Conservation (phyloP, 1,140 invertebrate species). For the Drosophila mayri region DNA sequence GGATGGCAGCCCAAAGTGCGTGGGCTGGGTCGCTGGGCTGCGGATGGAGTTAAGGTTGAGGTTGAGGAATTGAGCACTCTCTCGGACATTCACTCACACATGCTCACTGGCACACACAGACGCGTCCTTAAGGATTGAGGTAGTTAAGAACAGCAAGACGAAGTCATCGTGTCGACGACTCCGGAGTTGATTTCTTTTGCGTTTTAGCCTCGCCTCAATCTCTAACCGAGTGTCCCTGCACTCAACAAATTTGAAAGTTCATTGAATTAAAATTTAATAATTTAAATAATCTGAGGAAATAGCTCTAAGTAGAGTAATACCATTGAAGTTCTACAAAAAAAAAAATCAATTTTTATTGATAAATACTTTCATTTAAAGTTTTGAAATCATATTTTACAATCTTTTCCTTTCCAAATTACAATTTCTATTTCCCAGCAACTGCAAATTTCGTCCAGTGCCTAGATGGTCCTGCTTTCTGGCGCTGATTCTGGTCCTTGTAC, state of each 20-base stretch:
- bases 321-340: no score
- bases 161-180: slow-evolving; percentile 51
- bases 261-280: background rate
- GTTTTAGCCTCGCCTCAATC: slow-evolving; percentile 50
- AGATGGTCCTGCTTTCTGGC: slow-evolving; percentile 17
- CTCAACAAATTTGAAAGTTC: background rate
- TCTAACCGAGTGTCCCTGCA: slow-evolving; percentile 18
- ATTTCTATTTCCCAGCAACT: background rate
- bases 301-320: no score
- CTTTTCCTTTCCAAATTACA: background rate
- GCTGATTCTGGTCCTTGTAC: slow-evolving; percentile 25
- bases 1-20: slow-evolving; percentile 54
- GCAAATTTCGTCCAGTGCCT: slow-evolving; percentile 2
- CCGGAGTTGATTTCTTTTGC: slow-evolving; percentile 78
- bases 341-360: background rate
- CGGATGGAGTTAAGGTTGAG: slow-evolving; percentile 30
- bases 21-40: slow-evolving; percentile 45
- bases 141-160: slow-evolving; percentile 66
- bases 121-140: slow-evolving; percentile 44
- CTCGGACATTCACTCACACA: slow-evolving; percentile 50
- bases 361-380: background rate
- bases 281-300: background rate
- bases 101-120: slow-evolving; percentile 8
- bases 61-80: slow-evolving; percentile 26
- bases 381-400: background rate